These are phyloP conservation scores for Pelecanus crispus DNA, from an alignment of 2,113 vertebrate genomes.

Conservation along the genomic window DNA sequence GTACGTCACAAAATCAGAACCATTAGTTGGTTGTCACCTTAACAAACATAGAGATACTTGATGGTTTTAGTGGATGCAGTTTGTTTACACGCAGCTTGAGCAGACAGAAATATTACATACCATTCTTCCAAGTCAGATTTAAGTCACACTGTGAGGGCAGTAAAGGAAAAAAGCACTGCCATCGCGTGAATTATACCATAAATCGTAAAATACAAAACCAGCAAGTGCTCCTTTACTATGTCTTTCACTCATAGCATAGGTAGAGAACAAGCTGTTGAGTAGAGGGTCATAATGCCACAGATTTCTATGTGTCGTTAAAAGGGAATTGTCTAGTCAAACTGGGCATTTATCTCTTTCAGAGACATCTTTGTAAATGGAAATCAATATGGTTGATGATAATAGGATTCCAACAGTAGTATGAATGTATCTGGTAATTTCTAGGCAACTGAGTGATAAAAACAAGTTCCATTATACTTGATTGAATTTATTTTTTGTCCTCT, in stretches of 20 bases:
- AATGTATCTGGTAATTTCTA: conserved; percentile 38
- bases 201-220: neutral
- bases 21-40: neutral
- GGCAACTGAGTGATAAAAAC: conserved; percentile 17
- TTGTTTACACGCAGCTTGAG: neutral
- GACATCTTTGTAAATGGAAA: conserved; percentile 24
- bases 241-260: neutral
- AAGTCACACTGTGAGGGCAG: neutral
- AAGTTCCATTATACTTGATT: neutral
- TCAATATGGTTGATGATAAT: conserved; percentile 20
- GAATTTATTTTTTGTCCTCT: neutral
- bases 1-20: neutral
- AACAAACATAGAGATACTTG: neutral
- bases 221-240: neutral
- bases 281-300: neutral
- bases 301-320: neutral
- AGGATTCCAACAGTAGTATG: neutral
- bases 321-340: conserved; percentile 6
- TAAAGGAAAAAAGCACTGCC: neutral
- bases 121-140: neutral
- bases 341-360: neutral
- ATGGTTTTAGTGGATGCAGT: neutral
- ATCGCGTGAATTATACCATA: neutral
- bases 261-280: neutral
- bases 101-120: neutral